Evolutionary conservation across 2,888 invertebrate genomes (phyloP).

Genomic region (Leptogaster cylindrica): DNA sequence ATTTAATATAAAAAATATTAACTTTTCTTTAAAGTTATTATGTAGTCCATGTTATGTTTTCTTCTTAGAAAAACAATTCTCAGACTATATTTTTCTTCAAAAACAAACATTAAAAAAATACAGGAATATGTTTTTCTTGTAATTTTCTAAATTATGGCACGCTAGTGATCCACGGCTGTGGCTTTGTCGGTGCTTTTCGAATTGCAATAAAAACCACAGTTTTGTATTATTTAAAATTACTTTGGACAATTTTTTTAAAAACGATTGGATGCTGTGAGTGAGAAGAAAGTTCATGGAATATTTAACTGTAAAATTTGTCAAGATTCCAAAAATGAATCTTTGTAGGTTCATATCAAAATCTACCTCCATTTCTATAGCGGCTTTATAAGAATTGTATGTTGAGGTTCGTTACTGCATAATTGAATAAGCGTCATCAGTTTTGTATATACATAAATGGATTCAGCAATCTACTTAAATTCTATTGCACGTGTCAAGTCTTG

Average conservation of each 20-base stretch:
- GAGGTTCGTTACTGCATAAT: too few species aligned
- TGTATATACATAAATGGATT: too few species aligned
- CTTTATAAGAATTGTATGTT: too few species aligned
- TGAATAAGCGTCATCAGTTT: too few species aligned
- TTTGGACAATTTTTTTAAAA: conserved; percentile 5
- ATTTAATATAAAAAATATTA: conserved; percentile 31
- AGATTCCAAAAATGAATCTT: background rate
- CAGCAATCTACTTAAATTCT: too few species aligned
- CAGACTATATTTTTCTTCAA: too few species aligned
- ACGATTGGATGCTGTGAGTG: background rate
- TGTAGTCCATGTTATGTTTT: too few species aligned
- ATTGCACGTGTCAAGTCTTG: too few species aligned
- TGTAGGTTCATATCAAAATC: background rate
- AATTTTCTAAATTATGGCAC: conserved; percentile 8
- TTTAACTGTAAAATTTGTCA: background rate
- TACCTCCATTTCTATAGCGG: too few species aligned
- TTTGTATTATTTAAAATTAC: background rate
- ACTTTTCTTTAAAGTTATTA: conserved; percentile 2
- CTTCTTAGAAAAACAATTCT: too few species aligned
- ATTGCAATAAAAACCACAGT: too few species aligned
- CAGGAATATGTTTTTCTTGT: background rate
- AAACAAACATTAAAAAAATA: too few species aligned
- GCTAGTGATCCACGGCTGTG: conserved; percentile 9
- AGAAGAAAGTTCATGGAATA: background rate
- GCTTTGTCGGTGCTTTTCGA: background rate